phyloP scores from a whole-genome alignment of 2,113 vertebrate species.

The Nesogale talazaci region DNA sequence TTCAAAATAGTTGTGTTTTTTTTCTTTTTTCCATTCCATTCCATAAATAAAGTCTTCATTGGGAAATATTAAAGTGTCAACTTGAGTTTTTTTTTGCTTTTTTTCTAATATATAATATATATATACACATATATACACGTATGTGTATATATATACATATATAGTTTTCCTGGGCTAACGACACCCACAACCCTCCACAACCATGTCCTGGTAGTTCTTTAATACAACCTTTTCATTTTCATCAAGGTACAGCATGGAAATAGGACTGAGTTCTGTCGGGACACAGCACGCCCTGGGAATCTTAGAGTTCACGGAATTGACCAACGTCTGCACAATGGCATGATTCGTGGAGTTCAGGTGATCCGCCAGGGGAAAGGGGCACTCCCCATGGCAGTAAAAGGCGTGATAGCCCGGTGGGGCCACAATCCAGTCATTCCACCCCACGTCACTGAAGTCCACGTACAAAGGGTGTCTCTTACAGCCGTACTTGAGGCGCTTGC shows the following conservation, averaged over 20 bases:
- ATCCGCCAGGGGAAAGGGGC: conserved; percentile 97
- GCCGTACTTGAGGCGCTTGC: conserved; percentile 94
- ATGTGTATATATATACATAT: conserved; percentile 26
- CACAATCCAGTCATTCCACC: conserved; percentile 99
- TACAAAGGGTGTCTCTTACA: conserved; percentile 97
- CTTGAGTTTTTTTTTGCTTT: conserved; percentile 76
- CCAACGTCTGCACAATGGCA: conserved; percentile 98
- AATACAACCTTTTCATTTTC: conserved; percentile 99
- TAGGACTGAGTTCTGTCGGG: conserved; percentile 98
- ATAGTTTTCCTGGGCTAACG: conserved; percentile 89
- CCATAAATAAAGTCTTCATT: conserved; percentile 99
- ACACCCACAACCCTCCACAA: conserved; percentile 99
- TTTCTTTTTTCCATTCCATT: conserved; percentile 90
- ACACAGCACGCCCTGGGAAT: conserved; percentile 99
- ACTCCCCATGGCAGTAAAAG: conserved; percentile 99
- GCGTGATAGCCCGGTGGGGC: conserved; percentile 98
- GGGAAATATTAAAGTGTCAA: conserved; percentile 96
- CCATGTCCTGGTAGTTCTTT: conserved; percentile 99
- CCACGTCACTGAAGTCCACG: conserved; percentile 99
- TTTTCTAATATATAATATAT: conserved; percentile 80
- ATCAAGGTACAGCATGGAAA: conserved; percentile 98
- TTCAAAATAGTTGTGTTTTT: conserved; percentile 95
- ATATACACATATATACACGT: conserved; percentile 59
- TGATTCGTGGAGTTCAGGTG: conserved; percentile 99
- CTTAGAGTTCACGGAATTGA: conserved; percentile 99